Conservation (phyloP, 1,140 invertebrate species). For the Rhagoletis zephyria region DNA sequence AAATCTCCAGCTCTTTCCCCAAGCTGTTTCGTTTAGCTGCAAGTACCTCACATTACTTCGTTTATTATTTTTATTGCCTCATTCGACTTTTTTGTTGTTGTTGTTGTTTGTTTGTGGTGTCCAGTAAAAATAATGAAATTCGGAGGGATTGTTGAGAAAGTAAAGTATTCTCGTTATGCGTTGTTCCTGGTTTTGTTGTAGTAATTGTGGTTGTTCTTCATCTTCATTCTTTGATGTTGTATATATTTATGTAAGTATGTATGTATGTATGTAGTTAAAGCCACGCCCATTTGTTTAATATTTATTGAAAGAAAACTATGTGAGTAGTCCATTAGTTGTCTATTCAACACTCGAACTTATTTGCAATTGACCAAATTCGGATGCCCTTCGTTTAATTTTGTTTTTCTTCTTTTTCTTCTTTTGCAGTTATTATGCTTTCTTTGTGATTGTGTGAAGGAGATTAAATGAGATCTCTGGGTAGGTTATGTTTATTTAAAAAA, state of each 20-base stretch:
- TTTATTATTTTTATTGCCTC: slow-evolving; percentile 26
- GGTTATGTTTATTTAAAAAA: slow-evolving; percentile 34
- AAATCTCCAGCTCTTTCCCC: not conserved
- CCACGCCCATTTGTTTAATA: slow-evolving; percentile 43
- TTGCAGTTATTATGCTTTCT: not conserved
- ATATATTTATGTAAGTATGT: no score
- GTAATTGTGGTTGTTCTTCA: not conserved
- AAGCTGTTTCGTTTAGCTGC: not conserved
- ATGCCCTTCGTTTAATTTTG: slow-evolving; percentile 24
- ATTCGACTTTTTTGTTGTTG: not conserved
- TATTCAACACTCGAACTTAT: not conserved
- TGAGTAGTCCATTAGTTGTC: slow-evolving; percentile 10
- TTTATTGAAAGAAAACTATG: not conserved
- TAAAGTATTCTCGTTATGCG: slow-evolving; percentile 52
- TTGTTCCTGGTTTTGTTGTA: slow-evolving; percentile 50
- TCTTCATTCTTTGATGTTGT: not conserved
- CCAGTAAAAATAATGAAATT: slow-evolving; percentile 54
- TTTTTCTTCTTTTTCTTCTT: not conserved
- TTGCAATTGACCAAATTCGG: slow-evolving; percentile 41
- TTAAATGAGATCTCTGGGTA: slow-evolving; percentile 56
- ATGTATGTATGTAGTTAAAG: slow-evolving; percentile 17
- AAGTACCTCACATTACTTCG: not conserved
- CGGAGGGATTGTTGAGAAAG: slow-evolving; percentile 57
- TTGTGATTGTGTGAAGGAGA: slow-evolving; percentile 57
- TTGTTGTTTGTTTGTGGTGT: slow-evolving; percentile 2